A percentile compares a stretch with the other conserved stretches of the same genome.
Conservation (phyloP, 2,888 invertebrate genomes). For the Caenorhabditis panamensis region DNA sequence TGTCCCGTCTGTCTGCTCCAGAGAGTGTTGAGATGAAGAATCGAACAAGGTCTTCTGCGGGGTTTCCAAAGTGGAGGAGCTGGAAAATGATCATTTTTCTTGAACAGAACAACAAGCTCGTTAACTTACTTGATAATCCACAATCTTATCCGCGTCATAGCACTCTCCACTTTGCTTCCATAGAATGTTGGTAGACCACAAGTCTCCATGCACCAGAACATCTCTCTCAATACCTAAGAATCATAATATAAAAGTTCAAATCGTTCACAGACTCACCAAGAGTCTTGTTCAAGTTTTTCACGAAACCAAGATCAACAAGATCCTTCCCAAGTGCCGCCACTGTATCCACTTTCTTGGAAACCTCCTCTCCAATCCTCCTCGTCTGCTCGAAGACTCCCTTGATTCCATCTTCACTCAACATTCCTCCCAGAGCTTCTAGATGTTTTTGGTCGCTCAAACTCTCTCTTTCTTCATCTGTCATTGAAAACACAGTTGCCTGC, state of each 20-base stretch:
- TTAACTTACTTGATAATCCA: not conserved
- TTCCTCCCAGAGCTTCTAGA: conserved; percentile 2
- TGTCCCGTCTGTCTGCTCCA: conserved; percentile 33
- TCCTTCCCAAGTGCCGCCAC: not conserved
- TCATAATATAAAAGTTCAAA: not conserved
- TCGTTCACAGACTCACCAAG: conserved; percentile 28
- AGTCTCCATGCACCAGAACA: conserved; percentile 49
- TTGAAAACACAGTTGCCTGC: conserved; percentile 18
- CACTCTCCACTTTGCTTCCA: conserved; percentile 19
- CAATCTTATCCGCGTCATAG: not conserved
- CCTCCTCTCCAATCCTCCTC: not conserved
- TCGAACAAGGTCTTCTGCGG: conserved; percentile 59
- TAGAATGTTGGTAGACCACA: conserved; percentile 54
- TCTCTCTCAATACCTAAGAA: conserved; percentile 32
- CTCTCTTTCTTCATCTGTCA: conserved; percentile 10
- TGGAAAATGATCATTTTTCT: conserved; percentile 17
- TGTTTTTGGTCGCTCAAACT: not conserved
- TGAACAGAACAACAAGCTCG: too few relatives aligned
- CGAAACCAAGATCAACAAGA: conserved; percentile 19
- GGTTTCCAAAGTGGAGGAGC: conserved; percentile 50
- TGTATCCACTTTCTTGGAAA: conserved; percentile 5
- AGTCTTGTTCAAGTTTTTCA: conserved; percentile 21
- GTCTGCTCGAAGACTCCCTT: conserved; percentile 11
- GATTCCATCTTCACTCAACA: conserved; percentile 14
- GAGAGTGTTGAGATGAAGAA: conserved; percentile 49